Evolutionary conservation across 2,888 invertebrate species (phyloP), one percentile per base, ranked within the genome.

Genomic region (Eupithecia inturbata): DNA sequence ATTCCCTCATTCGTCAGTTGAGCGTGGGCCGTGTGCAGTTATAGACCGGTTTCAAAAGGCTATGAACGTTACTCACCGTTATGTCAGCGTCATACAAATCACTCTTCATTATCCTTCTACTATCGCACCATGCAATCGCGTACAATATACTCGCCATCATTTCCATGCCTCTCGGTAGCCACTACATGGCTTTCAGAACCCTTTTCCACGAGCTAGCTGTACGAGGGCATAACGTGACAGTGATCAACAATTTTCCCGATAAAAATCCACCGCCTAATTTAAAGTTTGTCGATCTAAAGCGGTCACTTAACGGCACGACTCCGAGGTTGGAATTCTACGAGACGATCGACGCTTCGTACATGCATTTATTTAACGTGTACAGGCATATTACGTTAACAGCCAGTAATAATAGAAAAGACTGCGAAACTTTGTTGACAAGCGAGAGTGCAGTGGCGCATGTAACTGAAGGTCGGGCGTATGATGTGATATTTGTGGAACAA

Each of bases 151-250:
- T 91, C n/a, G 90, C 83, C 9, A 86, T 96, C 12, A 95, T 96
- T 79, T 95, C 95, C 0, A 90, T 96, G 79, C 93, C 95, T 0
- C 95, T 96, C 0, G 94, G 94, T 74, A 96, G 96, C 77, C 97
- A 97, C 84, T 96, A 96, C 79, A 94, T 95, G 82, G 95, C 96
- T 0, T 96, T 96, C 79, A 90, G 95, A 76, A 93, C 95, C 0
- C 86, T 96, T 16, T 87, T 96, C 57, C 92, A 91, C 16, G 95
- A 95, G 76, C 84, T 97, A 66, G 95, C 95, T 0, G 82, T 84
- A 22, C 91, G 94, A 14, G 96, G 96, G 0, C 96, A 97, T 79
- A 90, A 95, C 10, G 87, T 97, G 0, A 96, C 96, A 0, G 95
- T 96, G 14, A 90, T 96, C 10, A 96, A 96, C 16, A 95, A 95